Percentiles rank a stretch among this genome's conserved stretches.
These are phyloP conservation scores for Willisornis vidua DNA, from an alignment of 2,113 vertebrate genomes.

Conservation along the genomic window DNA sequence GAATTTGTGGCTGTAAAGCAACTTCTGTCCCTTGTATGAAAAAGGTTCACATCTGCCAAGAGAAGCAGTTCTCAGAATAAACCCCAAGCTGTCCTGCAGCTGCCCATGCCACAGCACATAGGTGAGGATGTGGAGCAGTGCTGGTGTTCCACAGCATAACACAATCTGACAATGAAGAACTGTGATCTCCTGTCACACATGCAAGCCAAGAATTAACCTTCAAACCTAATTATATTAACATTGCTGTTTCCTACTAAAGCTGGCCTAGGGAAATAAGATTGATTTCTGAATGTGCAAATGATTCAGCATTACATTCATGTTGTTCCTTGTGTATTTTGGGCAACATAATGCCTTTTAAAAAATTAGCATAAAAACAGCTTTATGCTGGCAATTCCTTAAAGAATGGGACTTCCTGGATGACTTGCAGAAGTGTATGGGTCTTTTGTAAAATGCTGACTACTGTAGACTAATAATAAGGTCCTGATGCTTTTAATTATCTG, in stretches of 20 bases:
- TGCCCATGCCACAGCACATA: not conserved
- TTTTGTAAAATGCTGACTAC: not conserved
- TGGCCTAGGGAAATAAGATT: not conserved
- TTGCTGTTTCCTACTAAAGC: not conserved
- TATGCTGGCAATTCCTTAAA: not conserved
- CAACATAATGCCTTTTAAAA: not conserved
- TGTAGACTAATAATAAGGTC: not conserved
- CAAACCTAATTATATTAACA: not conserved
- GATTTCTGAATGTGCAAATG: not conserved
- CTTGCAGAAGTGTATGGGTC: not conserved
- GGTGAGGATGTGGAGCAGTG: not conserved
- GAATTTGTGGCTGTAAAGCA: not conserved
- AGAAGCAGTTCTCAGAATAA: not conserved
- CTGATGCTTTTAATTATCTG: not conserved
- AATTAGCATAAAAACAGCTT: not conserved
- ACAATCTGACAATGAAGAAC: not conserved
- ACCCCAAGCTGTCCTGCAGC: not conserved
- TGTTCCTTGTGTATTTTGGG: not conserved
- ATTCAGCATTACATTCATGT: not conserved
- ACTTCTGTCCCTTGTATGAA: not conserved
- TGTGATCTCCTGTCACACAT: not conserved
- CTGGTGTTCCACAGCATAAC: not conserved
- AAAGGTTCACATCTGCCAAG: accelerated
- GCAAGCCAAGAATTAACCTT: not conserved
- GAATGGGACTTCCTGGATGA: not conserved